These are phyloP conservation scores for Apus apus DNA, from an alignment of 2,113 vertebrate species.

Conservation along the genomic window DNA sequence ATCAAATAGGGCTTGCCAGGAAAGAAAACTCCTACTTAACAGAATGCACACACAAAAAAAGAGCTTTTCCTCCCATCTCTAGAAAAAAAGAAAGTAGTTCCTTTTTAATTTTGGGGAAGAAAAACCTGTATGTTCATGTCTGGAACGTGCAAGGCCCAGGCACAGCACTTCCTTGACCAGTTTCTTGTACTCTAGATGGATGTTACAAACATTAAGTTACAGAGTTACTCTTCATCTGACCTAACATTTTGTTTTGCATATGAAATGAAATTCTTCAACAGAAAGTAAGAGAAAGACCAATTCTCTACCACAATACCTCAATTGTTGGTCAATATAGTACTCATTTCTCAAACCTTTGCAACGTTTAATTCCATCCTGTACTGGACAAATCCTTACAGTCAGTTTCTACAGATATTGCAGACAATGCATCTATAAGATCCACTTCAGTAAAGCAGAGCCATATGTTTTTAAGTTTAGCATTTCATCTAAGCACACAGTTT, in stretches of 20 bases:
- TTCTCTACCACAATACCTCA: background rate
- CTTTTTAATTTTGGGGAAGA: background rate
- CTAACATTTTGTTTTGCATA: background rate
- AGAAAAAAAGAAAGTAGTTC: background rate
- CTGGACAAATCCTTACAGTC: background rate
- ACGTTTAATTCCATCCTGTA: background rate
- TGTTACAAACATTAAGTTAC: background rate
- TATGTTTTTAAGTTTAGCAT: background rate
- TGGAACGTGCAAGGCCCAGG: background rate
- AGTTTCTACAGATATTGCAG: background rate
- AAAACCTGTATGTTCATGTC: background rate
- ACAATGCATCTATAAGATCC: background rate
- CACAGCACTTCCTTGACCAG: background rate
- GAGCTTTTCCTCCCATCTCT: fast-evolving
- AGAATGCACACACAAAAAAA: background rate
- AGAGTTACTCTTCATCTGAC: background rate
- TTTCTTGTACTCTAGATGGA: background rate
- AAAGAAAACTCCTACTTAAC: background rate
- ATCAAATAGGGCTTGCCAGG: background rate
- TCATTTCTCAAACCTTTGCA: background rate
- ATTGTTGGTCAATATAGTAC: background rate
- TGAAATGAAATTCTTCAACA: background rate
- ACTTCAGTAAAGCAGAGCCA: background rate
- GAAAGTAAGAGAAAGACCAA: background rate
- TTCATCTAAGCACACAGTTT: background rate